Conservation (phyloP, 2,797 vertebrate species). For the Gila robusta region DNA sequence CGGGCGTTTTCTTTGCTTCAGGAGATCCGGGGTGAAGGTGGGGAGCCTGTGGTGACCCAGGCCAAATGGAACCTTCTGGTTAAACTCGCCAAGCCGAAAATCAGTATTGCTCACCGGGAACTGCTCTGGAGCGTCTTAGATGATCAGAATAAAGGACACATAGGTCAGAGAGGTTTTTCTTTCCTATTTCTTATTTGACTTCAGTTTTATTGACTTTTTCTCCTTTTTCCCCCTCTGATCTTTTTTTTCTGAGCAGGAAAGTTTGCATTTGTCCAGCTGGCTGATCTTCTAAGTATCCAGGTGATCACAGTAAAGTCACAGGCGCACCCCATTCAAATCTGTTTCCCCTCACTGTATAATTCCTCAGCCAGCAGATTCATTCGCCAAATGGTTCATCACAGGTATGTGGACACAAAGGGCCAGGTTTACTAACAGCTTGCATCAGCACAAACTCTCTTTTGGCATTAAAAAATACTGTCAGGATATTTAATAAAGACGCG, state of each 20-base stretch:
- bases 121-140: slow-evolving; percentile 87
- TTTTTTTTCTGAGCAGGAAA: slow-evolving; percentile 78
- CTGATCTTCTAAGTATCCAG: slow-evolving; percentile 92
- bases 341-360: slow-evolving; percentile 80
- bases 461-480: neutral
- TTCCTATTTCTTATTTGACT: neutral
- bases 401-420: slow-evolving; percentile 72
- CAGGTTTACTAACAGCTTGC: neutral
- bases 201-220: neutral
- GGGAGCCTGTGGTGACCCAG: slow-evolving; percentile 79
- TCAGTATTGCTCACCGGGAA: slow-evolving; percentile 85
- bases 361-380: slow-evolving; percentile 81
- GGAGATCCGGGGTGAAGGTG: slow-evolving; percentile 73
- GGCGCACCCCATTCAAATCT: slow-evolving; percentile 80
- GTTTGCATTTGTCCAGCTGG: slow-evolving; percentile 86
- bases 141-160: slow-evolving; percentile 79
- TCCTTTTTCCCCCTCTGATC: neutral
- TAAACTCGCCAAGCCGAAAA: slow-evolving; percentile 82
- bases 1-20: slow-evolving; percentile 88
- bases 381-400: slow-evolving; percentile 81
- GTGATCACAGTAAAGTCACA: slow-evolving; percentile 86
- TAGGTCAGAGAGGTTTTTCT: slow-evolving; percentile 78
- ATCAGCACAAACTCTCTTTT: neutral
- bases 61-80: slow-evolving; percentile 84
- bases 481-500: neutral